Evolutionary conservation across 2,888 invertebrate species (phyloP).

Genomic region (Eupeodes luniger): DNA sequence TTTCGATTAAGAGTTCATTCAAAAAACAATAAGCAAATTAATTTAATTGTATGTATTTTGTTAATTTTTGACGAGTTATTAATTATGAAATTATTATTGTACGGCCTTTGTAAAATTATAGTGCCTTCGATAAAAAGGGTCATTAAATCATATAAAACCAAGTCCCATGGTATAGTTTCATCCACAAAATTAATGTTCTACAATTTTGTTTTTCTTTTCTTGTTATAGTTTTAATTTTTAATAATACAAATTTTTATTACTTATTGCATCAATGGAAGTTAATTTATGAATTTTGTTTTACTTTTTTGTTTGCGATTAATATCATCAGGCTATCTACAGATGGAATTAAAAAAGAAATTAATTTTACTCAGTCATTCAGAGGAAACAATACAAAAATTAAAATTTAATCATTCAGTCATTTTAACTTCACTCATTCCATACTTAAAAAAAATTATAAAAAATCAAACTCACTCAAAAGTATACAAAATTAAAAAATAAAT

Average conservation of each 20-base stretch:
- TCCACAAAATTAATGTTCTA: slow-evolving; percentile 25
- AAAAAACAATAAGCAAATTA: slow-evolving; percentile 51
- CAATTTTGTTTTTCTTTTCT: slow-evolving; percentile 53
- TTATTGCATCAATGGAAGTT: slow-evolving; percentile 67
- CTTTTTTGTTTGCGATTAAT: slow-evolving; percentile 54
- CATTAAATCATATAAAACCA: slow-evolving; percentile 15
- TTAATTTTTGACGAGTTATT: slow-evolving; percentile 52
- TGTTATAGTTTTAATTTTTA: slow-evolving; percentile 44
- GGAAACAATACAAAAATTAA: slow-evolving; percentile 28
- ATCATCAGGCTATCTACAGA: slow-evolving; percentile 76
- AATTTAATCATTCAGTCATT: slow-evolving; percentile 27
- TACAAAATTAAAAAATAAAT: slow-evolving; percentile 5
- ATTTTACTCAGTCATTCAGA: slow-evolving; percentile 62
- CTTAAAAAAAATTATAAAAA: neutral
- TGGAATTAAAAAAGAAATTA: slow-evolving; percentile 62
- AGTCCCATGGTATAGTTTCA: slow-evolving; percentile 48
- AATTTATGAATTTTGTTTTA: slow-evolving; percentile 66
- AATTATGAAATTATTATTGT: slow-evolving; percentile 44
- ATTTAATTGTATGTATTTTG: slow-evolving; percentile 52
- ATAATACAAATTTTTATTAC: slow-evolving; percentile 12
- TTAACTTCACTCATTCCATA: slow-evolving; percentile 33
- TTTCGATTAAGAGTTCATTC: neutral
- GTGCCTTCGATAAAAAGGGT: slow-evolving; percentile 23
- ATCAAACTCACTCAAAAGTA: slow-evolving; percentile 30
- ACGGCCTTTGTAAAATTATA: neutral